Evolutionary conservation across 2,113 vertebrate genomes (phyloP).

Genomic region (Typhlomys cinereus): DNA sequence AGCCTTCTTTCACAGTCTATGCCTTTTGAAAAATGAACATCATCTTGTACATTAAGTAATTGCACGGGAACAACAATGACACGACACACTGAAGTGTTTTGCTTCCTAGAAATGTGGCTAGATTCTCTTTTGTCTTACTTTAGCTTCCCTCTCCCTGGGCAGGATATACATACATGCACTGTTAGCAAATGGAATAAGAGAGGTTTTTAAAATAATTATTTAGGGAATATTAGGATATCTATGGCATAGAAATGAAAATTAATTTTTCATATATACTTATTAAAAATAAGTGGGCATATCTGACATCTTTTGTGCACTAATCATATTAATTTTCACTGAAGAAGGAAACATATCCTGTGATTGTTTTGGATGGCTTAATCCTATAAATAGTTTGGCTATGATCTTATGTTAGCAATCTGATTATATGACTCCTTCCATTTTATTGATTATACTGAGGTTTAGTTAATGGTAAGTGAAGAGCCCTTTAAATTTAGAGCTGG

Average conservation of each 20-base stretch:
- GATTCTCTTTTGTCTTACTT: not conserved
- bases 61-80: not conserved
- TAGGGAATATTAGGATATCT: not conserved
- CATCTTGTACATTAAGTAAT: not conserved
- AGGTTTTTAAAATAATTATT: not conserved
- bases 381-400: not conserved
- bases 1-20: not conserved
- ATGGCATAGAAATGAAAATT: not conserved
- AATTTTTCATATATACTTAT: not conserved
- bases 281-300: not conserved
- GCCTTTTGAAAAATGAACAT: slow-evolving; percentile 8
- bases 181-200: not conserved
- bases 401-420: not conserved
- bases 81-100: not conserved
- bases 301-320: not conserved
- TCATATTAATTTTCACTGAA: not conserved
- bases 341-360: not conserved
- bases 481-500: not conserved
- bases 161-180: not conserved
- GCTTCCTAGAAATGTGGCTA: not conserved
- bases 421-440: not conserved
- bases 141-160: not conserved
- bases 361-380: not conserved
- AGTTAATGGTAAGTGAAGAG: not conserved
- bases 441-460: slow-evolving; percentile 11